These are phyloP conservation scores for Sebastes minor DNA, from an alignment of 2,797 vertebrate species.

Conservation along the genomic window DNA sequence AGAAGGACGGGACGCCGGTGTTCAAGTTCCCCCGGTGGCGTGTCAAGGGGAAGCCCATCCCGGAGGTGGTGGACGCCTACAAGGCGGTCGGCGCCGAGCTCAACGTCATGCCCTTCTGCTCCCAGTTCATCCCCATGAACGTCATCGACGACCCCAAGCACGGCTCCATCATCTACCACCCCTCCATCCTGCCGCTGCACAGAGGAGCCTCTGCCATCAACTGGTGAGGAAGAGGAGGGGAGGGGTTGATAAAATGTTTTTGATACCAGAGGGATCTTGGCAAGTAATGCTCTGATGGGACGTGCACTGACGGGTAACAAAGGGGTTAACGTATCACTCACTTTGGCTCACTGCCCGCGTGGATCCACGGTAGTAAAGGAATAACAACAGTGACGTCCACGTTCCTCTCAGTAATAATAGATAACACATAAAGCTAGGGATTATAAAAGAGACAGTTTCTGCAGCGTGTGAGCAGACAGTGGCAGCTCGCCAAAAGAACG, in stretches of 20 bases:
- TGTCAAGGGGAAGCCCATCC: slow-evolving; percentile 83
- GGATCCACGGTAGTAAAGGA: not conserved
- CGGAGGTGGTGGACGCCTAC: slow-evolving; percentile 85
- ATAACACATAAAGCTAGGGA: not conserved
- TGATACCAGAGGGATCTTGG: not conserved
- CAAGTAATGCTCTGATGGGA: not conserved
- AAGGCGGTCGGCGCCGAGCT: slow-evolving; percentile 85
- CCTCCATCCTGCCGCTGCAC: slow-evolving; percentile 88
- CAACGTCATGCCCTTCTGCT: slow-evolving; percentile 93
- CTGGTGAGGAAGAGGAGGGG: slow-evolving; percentile 78
- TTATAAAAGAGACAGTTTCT: not conserved
- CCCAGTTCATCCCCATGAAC: slow-evolving; percentile 93
- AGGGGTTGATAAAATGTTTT: not conserved
- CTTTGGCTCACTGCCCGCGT: not conserved
- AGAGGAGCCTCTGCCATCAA: slow-evolving; percentile 91
- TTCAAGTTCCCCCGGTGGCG: slow-evolving; percentile 91
- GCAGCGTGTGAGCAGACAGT: not conserved
- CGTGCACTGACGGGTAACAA: not conserved
- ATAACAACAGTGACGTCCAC: not conserved
- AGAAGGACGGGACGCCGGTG: slow-evolving; percentile 87
- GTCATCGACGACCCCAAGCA: slow-evolving; percentile 86
- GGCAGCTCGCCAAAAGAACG: not conserved
- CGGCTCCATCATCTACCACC: slow-evolving; percentile 92
- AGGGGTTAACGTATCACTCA: not conserved
- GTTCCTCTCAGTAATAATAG: not conserved